These are phyloP conservation scores for Catotricha subobsoleta DNA, from an alignment of 2,888 invertebrate species.

Conservation along the genomic window DNA sequence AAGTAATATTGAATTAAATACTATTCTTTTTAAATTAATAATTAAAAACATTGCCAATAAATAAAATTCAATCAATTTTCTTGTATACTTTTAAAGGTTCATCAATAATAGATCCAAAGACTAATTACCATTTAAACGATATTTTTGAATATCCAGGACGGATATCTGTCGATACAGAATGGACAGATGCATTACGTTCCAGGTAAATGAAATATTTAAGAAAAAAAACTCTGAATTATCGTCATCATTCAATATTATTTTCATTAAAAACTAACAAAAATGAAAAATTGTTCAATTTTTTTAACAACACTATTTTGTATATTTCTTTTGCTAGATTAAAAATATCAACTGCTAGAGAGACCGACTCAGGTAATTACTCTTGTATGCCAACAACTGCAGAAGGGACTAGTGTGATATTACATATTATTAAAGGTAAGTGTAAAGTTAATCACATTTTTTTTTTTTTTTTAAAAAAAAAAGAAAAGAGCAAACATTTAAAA, in stretches of 20 bases:
- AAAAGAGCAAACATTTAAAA: not conserved
- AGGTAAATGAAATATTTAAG: conserved; percentile 16
- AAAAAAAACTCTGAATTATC: not conserved
- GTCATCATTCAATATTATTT: not conserved
- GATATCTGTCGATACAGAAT: conserved; percentile 43
- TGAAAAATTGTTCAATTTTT: not conserved
- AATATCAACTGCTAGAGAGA: conserved; percentile 52
- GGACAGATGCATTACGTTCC: conserved; percentile 64
- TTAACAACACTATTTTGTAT: not conserved
- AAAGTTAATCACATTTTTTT: not conserved
- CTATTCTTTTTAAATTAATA: not conserved
- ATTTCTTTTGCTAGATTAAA: conserved; percentile 33
- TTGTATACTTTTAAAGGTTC: conserved; percentile 7
- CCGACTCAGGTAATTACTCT: conserved; percentile 77
- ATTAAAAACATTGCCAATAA: not conserved
- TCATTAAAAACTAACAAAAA: not conserved
- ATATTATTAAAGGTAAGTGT: conserved; percentile 67
- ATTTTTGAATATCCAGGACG: conserved; percentile 10
- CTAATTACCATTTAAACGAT: conserved; percentile 11
- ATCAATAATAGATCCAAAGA: conserved; percentile 9
- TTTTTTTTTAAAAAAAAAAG: not conserved
- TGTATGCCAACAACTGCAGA: conserved; percentile 75
- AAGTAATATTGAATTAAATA: conserved; percentile 11
- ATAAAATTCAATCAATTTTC: conserved; percentile 3
- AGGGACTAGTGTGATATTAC: conserved; percentile 67